Percentiles rank a stretch among this genome's conserved stretches.
These are phyloP conservation scores for Myzus persicae DNA, from an alignment of 1,140 invertebrate genomes.

Conservation along the genomic window DNA sequence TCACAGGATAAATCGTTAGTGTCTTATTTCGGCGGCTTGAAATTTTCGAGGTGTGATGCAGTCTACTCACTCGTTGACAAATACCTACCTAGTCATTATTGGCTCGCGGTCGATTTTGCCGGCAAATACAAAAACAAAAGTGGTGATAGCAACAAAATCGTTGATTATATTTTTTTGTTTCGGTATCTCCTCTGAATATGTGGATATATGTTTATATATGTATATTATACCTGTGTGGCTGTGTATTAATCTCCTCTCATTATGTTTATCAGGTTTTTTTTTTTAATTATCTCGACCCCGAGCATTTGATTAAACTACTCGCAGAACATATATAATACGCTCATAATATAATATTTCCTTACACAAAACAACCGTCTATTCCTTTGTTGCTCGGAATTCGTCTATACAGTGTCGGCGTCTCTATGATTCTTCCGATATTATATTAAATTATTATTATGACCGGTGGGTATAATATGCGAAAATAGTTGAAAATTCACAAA, in stretches of 20 bases:
- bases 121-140: slow-evolving; percentile 1
- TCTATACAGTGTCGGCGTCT: not conserved
- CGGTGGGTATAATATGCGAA: not conserved
- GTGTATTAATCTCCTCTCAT: not conserved
- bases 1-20: not conserved
- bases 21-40: not conserved
- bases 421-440: not conserved
- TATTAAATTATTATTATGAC: not conserved
- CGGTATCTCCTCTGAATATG: not conserved
- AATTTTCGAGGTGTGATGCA: not conserved
- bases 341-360: not conserved
- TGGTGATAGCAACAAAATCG: not conserved
- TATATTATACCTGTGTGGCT: not conserved
- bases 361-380: slow-evolving; percentile 1
- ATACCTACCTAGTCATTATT: not conserved
- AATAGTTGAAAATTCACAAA: not conserved
- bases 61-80: not conserved
- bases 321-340: slow-evolving; percentile 4
- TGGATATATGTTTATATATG: no score
- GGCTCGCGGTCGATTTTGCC: not conserved
- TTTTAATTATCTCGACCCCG: slow-evolving; percentile 8
- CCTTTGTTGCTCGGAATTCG: not conserved
- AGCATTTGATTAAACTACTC: not conserved
- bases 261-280: slow-evolving; percentile 8
- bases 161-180: not conserved